Evolutionary conservation across 2,797 vertebrate species (phyloP), one percentile per base, ranked within the genome.

Genomic region (Chaenodraco wilsoni): DNA sequence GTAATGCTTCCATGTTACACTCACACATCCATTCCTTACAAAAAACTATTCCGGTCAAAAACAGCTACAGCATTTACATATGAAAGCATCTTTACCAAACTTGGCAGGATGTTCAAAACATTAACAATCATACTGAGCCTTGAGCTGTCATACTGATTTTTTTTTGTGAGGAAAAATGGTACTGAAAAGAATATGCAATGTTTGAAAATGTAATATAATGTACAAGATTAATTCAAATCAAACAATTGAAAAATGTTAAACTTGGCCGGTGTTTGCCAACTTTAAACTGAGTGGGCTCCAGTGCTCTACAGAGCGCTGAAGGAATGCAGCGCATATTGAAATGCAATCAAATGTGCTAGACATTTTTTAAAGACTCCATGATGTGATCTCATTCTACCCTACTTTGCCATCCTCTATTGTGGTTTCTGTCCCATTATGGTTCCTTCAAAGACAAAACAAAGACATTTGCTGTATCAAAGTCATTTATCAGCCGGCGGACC

Each of bases 51-150:
- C 76, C 74, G 79, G 84, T 83, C 75, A 84, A 84, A 90, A 87
- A 81, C 79, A 77, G 69, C 65, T 1, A 55, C 44, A 16, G 14
- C 23, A 94, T 94, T 94, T 91, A 88, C 92, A 94, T 92, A 77
- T 93, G 92, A 95, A 94, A 92, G 88, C 79, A 78, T 85, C 88
- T 91, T 93, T 84, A 87, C 83, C 84, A 85, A 91, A 91, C 84
- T 87, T 92, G 87, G 88, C 87, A 83, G 81, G 80, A 81, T 84
- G 90, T 83, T 89, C 66, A 65, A 83, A 87, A 83, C 74, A 85
- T 81, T 88, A 89, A 88, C 72, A 82, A 77, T 90, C 80, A 83
- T 88, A 81, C 82, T 72, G 76, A 4, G 74, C 65, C 70, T 81
- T 81, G 65, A 90, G 84, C 72, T 83, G 66, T 75, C 74, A 67